Conservation (phyloP, 2,113 vertebrate species). For the Aptenodytes forsteri region DNA sequence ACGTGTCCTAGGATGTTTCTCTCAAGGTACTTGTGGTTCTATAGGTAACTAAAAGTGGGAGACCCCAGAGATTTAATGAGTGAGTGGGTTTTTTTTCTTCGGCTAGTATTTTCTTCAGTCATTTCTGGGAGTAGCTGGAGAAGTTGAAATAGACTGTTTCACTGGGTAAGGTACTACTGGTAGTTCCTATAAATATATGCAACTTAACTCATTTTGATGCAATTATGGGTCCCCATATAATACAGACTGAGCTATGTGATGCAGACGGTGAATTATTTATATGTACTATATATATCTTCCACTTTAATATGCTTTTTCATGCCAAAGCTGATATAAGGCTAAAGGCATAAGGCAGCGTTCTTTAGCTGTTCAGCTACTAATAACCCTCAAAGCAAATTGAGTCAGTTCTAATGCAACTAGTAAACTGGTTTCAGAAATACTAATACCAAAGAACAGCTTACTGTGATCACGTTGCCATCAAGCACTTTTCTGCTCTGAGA, state of each 20-base stretch:
- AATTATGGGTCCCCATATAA: neutral
- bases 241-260: neutral
- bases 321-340: neutral
- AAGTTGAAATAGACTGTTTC: neutral
- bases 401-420: neutral
- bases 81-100: accelerated
- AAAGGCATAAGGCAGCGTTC: neutral
- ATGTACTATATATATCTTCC: neutral
- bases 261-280: neutral
- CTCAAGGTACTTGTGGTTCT: neutral
- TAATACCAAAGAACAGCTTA: neutral
- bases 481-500: neutral
- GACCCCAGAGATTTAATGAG: neutral
- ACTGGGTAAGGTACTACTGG: neutral
- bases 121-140: neutral
- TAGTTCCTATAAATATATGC: neutral
- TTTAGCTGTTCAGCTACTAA: neutral
- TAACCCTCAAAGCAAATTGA: neutral
- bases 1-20: accelerated
- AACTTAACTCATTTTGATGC: neutral
- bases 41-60: neutral
- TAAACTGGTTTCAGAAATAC: neutral
- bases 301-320: neutral
- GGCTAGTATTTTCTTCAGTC: neutral
- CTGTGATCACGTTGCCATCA: neutral